Evolutionary conservation across 2,113 vertebrate genomes (phyloP).

Genomic region (Atractosteus spatula): DNA sequence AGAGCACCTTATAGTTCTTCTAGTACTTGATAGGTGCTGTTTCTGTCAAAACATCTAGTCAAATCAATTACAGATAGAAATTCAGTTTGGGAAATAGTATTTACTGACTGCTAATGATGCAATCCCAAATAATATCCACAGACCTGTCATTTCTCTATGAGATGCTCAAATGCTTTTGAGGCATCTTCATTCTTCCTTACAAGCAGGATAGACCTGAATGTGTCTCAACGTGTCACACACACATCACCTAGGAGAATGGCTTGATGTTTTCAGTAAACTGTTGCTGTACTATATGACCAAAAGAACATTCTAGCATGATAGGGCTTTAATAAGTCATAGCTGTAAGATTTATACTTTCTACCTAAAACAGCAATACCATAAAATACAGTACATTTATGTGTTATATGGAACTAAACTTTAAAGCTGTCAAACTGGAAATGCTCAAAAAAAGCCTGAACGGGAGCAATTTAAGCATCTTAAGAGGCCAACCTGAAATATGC

Average conservation of each 20-base stretch:
- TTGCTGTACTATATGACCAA: neutral
- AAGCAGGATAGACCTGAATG: neutral
- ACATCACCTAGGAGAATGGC: neutral
- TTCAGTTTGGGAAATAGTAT: neutral
- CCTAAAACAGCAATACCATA: neutral
- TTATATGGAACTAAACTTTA: too few species aligned
- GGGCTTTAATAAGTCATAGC: neutral
- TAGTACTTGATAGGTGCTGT: neutral
- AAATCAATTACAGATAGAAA: neutral
- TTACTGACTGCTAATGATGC: neutral
- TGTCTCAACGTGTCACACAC: neutral
- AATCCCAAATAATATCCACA: neutral
- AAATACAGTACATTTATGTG: too few species aligned
- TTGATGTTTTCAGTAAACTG: neutral
- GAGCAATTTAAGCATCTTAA: neutral
- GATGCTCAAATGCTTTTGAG: neutral
- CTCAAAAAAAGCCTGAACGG: too few species aligned
- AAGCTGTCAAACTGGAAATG: too few species aligned
- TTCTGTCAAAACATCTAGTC: neutral
- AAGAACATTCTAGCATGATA: neutral
- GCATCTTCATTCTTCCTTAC: neutral
- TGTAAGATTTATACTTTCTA: neutral
- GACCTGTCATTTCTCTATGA: neutral
- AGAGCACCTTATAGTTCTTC: too few species aligned
- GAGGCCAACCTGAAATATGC: neutral